A percentile compares a stretch with the other conserved stretches of the same genome.
Evolutionary conservation across 2,113 vertebrate genomes (phyloP).

Genomic region (Gymnogyps californianus): DNA sequence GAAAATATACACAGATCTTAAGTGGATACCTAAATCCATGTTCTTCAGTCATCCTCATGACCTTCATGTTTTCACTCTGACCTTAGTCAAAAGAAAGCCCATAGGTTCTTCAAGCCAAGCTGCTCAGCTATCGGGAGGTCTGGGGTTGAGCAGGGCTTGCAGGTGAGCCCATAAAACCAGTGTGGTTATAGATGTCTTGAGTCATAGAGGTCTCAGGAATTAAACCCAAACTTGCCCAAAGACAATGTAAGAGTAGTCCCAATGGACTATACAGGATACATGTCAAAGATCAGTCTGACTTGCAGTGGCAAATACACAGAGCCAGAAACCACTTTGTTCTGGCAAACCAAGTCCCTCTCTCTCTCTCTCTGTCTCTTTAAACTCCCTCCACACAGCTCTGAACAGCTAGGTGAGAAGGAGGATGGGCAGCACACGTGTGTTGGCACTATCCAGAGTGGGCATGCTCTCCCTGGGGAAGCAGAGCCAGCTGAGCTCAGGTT

Average conservation of each 20-base stretch:
- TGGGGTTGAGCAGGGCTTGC: background rate
- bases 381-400: background rate
- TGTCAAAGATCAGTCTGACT: background rate
- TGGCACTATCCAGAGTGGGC: background rate
- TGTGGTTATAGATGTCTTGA: background rate
- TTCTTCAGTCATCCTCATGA: background rate
- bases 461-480: background rate
- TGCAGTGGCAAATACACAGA: background rate
- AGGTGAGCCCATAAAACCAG: background rate
- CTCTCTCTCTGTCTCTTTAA: background rate
- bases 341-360: background rate
- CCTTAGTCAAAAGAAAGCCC: background rate
- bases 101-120: background rate
- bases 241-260: background rate
- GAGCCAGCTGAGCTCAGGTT: constrained; percentile 43
- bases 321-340: background rate
- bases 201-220: background rate
- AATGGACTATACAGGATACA: background rate
- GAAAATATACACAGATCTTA: background rate
- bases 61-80: background rate
- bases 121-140: background rate
- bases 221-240: background rate
- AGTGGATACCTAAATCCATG: background rate
- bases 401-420: background rate
- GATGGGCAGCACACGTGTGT: background rate